Percentiles rank a stretch among this genome's conserved stretches.
phyloP scores from a whole-genome alignment of 2,113 vertebrate genomes.

The Crotophaga sulcirostris region DNA sequence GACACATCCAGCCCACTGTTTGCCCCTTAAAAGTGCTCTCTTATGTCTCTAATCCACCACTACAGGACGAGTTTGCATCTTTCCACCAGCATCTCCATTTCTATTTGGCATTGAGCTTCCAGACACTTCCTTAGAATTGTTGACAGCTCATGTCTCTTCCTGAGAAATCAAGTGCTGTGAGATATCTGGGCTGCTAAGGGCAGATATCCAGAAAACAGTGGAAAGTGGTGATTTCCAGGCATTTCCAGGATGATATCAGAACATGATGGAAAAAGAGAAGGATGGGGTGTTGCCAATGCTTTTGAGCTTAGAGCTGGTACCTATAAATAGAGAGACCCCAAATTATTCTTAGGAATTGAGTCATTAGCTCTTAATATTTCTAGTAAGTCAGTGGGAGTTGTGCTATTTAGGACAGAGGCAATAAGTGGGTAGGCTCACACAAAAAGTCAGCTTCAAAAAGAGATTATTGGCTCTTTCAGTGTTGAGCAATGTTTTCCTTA shows the following conservation, averaged over 20 bases:
- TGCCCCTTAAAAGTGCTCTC: not conserved
- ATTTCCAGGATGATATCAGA: not conserved
- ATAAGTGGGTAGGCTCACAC: not conserved
- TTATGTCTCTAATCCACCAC: not conserved
- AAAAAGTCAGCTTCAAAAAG: not conserved
- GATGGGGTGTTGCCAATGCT: not conserved
- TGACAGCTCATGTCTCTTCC: not conserved
- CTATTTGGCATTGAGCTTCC: slow-evolving; percentile 39
- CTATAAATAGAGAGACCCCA: slow-evolving; percentile 29
- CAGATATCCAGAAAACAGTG: slow-evolving; percentile 12
- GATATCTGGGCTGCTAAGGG: not conserved
- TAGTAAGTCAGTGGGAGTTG: slow-evolving; percentile 57
- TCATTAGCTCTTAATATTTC: slow-evolving; percentile 63
- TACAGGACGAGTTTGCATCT: not conserved
- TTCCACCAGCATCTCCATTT: slow-evolving; percentile 2
- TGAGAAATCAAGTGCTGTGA: not conserved
- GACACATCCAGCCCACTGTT: not conserved
- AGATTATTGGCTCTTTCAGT: not conserved
- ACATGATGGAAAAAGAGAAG: slow-evolving; percentile 18
- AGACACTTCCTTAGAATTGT: slow-evolving; percentile 37
- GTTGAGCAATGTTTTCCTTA: slow-evolving; percentile 39
- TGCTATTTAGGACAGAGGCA: slow-evolving; percentile 35
- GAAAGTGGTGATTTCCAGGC: slow-evolving; percentile 40
- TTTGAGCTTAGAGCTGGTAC: slow-evolving; percentile 1
- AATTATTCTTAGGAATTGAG: slow-evolving; percentile 66